Base-by-base conservation (phyloP, 2,113 vertebrate genomes). In the Ciconia maguari region DNA sequence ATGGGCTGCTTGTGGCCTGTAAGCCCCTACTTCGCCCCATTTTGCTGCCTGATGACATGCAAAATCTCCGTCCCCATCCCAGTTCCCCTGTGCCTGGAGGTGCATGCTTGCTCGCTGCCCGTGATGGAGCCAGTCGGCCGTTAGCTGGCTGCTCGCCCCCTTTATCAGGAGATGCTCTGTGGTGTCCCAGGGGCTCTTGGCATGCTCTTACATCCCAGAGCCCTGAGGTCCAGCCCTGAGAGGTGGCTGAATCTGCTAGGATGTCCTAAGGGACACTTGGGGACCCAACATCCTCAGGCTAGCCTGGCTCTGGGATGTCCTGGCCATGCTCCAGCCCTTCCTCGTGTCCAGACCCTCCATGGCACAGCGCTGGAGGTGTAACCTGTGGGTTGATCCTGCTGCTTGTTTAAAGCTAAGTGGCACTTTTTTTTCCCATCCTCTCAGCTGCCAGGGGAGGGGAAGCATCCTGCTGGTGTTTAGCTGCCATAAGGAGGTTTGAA, bases 311-410 rank as follows among this genome's bases (percentile, higher is more conserved):
- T 1, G 2, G 27, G 25, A 18, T 41, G 32, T 26, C 58, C 24
- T 32, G 20, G 14, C 21, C 16, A 2, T 11, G 12, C 64, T 77
- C 18, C 88, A 24, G 26, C 52, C 77, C 32, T 58, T 5, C 17
- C 38, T 46, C 3, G 0, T 13, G 8, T 9, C 70, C 69, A 4
- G 26, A 4, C 11, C 5, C 6, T 2, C 11, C 4, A 3, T 0
- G 6, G 46, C 41, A 5, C 14, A 22, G 25, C 0, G 1, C 38
- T 52, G 66, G 42, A 78, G 13, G 10, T 60, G 7, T 8, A 62
- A 62, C 57, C 15, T 7, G 13, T 38, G 36, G 48, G 32, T 61
- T 6, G 4, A 66, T 81, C 46, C 58, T 36, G 16, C 30, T 3
- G 57, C 52, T 82, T 78, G 92, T 83, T 94, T 86, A 83, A 79